Evolutionary conservation across 2,888 invertebrate genomes (phyloP).

Genomic region (Conomelus anceps): DNA sequence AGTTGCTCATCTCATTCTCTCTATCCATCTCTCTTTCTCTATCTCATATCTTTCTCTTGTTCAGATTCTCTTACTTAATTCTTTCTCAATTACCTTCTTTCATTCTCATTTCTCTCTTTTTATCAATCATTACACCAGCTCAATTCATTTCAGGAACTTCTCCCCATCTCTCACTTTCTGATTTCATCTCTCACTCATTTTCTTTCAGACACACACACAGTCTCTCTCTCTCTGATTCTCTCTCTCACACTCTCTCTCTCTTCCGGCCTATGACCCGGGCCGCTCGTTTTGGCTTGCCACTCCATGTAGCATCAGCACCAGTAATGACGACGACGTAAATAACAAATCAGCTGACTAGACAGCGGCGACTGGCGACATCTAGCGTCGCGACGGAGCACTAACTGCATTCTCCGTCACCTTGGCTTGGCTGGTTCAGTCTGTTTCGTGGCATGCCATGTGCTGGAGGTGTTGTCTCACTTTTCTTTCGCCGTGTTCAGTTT

Average conservation of each 20-base stretch:
- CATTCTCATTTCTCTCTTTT: not conserved
- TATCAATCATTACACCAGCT: not conserved
- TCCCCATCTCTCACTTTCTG: not conserved
- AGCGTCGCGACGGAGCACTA: not conserved
- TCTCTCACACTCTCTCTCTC: not conserved
- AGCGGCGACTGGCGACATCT: not conserved
- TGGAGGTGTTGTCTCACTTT: not conserved
- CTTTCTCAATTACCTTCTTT: not conserved
- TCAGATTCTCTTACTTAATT: not conserved
- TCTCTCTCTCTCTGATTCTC: too few species aligned
- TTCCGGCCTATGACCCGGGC: not conserved
- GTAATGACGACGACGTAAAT: not conserved
- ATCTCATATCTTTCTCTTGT: not conserved
- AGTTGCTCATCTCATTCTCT: not conserved
- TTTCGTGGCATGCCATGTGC: not conserved
- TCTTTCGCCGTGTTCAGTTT: not conserved
- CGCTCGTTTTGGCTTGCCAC: not conserved
- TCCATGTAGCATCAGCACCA: too few species aligned
- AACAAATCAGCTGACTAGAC: not conserved
- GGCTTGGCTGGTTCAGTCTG: not conserved
- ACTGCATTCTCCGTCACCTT: not conserved
- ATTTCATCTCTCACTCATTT: too few species aligned
- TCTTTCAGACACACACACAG: too few species aligned
- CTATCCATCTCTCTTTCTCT: not conserved
- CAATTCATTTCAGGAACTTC: not conserved